These are phyloP conservation scores for Lepidurus packardi DNA, from an alignment of 1,140 invertebrate species.

Conservation along the genomic window DNA sequence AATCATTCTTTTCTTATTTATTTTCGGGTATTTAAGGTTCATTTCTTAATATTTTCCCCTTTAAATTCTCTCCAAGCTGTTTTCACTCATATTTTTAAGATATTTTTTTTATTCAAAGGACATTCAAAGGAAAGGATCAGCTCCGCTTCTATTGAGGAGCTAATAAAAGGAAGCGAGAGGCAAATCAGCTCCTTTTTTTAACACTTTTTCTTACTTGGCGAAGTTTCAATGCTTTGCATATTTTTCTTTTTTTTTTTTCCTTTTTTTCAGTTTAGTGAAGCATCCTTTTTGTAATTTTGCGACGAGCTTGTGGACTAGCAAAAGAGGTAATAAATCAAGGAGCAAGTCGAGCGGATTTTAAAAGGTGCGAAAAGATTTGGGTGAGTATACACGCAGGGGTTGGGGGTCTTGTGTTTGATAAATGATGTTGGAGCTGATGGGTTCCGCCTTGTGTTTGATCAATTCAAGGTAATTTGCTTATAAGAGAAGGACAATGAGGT, in stretches of 20 bases:
- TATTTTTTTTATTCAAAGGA: not conserved
- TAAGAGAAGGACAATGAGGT: not conserved
- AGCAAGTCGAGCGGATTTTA: not conserved
- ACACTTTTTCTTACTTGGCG: not conserved
- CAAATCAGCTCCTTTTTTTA: not conserved
- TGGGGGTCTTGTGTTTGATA: not conserved
- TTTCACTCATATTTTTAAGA: too few species aligned
- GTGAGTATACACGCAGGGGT: not conserved
- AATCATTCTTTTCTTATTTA: too few species aligned
- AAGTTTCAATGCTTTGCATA: not conserved
- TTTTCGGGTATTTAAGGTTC: too few species aligned
- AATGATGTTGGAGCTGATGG: not conserved
- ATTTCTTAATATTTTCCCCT: too few species aligned
- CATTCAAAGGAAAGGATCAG: constrained; percentile 4
- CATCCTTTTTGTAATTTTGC: not conserved
- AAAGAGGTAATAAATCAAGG: not conserved
- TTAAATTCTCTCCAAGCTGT: too few species aligned
- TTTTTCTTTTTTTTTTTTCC: not conserved
- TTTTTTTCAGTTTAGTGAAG: not conserved
- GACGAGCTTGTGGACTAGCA: too few species aligned
- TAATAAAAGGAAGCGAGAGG: constrained; percentile 1
- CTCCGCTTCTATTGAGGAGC: not conserved
- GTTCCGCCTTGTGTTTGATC: constrained; percentile 21
- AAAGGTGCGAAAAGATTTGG: not conserved
- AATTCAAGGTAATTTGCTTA: constrained; percentile 9